A percentile compares a stretch with the other conserved stretches of the same genome.
Conservation (phyloP, 2,888 invertebrate genomes). For the Tupiocoris notatus region DNA sequence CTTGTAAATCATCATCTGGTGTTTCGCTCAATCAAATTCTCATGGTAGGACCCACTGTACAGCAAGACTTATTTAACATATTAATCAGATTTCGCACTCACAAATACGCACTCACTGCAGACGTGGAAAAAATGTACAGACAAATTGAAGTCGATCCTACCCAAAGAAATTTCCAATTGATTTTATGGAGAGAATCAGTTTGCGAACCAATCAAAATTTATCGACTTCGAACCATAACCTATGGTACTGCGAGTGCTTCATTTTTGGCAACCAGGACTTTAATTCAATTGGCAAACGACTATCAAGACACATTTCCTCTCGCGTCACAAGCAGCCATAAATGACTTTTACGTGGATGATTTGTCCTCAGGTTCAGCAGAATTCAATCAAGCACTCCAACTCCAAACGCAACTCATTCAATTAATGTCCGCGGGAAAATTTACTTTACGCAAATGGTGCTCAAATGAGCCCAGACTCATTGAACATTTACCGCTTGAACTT, state of each 20-base stretch:
- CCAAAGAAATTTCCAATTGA: conserved; percentile 47
- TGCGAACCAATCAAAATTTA: conserved; percentile 43
- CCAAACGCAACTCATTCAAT: neutral
- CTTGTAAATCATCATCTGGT: conserved; percentile 46
- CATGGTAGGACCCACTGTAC: conserved; percentile 38
- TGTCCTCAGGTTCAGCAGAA: neutral
- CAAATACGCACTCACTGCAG: conserved; percentile 43
- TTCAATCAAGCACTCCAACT: neutral
- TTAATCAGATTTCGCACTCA: conserved; percentile 36
- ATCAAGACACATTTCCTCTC: neutral
- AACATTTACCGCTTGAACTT: neutral
- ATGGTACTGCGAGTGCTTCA: conserved; percentile 49
- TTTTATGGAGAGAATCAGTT: conserved; percentile 49
- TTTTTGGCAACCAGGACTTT: too few species aligned
- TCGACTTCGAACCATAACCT: conserved; percentile 48
- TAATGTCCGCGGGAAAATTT: neutral
- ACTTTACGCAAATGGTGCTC: neutral
- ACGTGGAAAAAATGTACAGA: conserved; percentile 50
- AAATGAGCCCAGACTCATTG: neutral
- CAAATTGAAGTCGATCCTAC: conserved; percentile 46
- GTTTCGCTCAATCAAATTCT: conserved; percentile 43
- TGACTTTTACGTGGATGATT: neutral
- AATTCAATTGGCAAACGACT: too few species aligned
- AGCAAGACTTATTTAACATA: conserved; percentile 35
- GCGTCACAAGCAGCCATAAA: neutral